phyloP scores from a whole-genome alignment of 1,140 invertebrate genomes.

The Trinorchestia longiramus region DNA sequence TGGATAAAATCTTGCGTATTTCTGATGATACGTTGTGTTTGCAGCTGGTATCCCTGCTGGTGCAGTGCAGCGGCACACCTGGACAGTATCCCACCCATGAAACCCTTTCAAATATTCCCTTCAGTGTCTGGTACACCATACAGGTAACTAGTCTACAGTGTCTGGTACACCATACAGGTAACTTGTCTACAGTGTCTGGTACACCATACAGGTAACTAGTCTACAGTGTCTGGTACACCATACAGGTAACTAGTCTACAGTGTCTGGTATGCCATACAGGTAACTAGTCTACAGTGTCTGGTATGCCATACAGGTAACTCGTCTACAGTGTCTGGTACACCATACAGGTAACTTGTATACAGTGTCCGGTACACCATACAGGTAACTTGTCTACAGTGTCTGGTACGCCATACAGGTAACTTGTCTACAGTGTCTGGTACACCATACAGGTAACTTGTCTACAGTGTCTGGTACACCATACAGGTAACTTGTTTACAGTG shows the following conservation, averaged over 20 bases:
- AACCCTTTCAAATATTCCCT: constrained; percentile 65
- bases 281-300: not conserved
- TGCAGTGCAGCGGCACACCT: constrained; percentile 66
- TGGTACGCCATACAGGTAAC: too few species aligned
- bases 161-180: not conserved
- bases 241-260: too few species aligned
- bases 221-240: not conserved
- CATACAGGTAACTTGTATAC: too few species aligned
- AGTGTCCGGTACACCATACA: too few species aligned
- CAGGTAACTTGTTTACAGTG: too few species aligned
- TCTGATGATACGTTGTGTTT: not conserved
- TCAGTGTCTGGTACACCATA: constrained; percentile 66
- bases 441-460: not conserved
- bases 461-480: too few species aligned
- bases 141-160: constrained; percentile 57
- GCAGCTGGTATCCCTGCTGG: constrained; percentile 59
- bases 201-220: constrained; percentile 63
- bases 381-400: too few species aligned
- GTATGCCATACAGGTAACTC: too few species aligned
- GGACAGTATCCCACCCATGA: constrained; percentile 66
- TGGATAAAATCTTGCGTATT: too few species aligned
- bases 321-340: too few species aligned
- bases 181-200: constrained; percentile 61
- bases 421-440: not conserved
- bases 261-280: constrained; percentile 58